phyloP scores from a whole-genome alignment of 2,888 invertebrate genomes.

The Drosophila macrospina region DNA sequence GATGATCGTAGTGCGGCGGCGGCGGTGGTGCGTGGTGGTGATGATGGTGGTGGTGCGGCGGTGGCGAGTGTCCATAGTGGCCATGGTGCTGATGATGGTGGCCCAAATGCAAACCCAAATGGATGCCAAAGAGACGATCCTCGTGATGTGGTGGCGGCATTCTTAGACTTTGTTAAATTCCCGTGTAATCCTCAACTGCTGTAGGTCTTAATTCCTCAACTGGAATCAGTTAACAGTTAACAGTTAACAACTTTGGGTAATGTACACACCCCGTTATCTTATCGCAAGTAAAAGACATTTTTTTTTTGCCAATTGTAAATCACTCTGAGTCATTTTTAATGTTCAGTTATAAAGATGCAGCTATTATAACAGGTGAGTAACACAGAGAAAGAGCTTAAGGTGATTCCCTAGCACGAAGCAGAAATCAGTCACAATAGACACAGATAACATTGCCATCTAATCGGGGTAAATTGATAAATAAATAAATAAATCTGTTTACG shows the following conservation, averaged over 20 bases:
- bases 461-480: slow-evolving; percentile 46
- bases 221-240: slow-evolving; percentile 39
- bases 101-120: slow-evolving; percentile 62
- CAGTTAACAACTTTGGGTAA: slow-evolving; percentile 34
- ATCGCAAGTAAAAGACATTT: slow-evolving; percentile 28
- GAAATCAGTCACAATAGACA: slow-evolving; percentile 29
- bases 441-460: slow-evolving; percentile 31
- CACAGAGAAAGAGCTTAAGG: slow-evolving; percentile 23
- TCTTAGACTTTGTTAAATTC: slow-evolving; percentile 1
- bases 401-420: slow-evolving; percentile 27
- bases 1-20: slow-evolving; percentile 48
- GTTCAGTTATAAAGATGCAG: slow-evolving; percentile 34
- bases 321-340: slow-evolving; percentile 39
- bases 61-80: slow-evolving; percentile 41
- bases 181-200: slow-evolving; percentile 24
- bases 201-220: slow-evolving; percentile 36
- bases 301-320: slow-evolving; percentile 23
- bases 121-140: slow-evolving; percentile 66
- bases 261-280: slow-evolving; percentile 49
- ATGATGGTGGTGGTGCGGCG: slow-evolving; percentile 46
- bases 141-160: slow-evolving; percentile 66
- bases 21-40: slow-evolving; percentile 59
- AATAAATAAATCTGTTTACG: slow-evolving; percentile 59
- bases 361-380: slow-evolving; percentile 43
- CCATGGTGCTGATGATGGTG: slow-evolving; percentile 51